Evolutionary conservation across 1,140 invertebrate genomes (phyloP).

Genomic region (Neuroterus valhalla): DNA sequence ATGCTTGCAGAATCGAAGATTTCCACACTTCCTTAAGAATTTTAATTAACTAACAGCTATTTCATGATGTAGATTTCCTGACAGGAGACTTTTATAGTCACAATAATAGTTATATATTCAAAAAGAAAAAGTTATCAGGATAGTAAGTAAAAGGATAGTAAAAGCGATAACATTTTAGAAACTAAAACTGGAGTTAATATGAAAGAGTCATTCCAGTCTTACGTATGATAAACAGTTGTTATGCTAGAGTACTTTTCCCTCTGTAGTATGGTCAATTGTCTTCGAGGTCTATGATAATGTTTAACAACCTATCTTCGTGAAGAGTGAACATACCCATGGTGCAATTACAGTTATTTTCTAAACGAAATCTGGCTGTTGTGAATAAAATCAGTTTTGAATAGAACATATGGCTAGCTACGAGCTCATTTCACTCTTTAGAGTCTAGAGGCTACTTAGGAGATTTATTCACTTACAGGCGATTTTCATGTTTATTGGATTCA

Average conservation of each 20-base stretch:
- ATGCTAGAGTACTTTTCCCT: neutral
- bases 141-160: constrained; percentile 1
- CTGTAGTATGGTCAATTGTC: neutral
- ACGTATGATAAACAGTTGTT: constrained; percentile 22
- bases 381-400: neutral
- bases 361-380: neutral
- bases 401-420: constrained; percentile 3
- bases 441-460: no score
- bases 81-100: no score
- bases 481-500: no score
- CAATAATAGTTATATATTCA: no score
- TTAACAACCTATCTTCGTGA: constrained; percentile 16
- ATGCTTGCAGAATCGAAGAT: no score
- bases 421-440: neutral
- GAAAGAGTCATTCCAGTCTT: neutral
- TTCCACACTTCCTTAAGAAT: no score
- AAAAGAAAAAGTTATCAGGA: neutral
- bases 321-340: neutral
- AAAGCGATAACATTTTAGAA: constrained; percentile 10
- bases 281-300: constrained; percentile 6
- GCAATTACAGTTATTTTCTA: neutral
- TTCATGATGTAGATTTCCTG: no score
- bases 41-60: no score
- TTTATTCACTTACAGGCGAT: no score
- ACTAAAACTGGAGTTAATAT: constrained; percentile 22